Evolutionary conservation across 23 tunicate species (phyloP).

Genomic region (Trididemnum nubilum): DNA sequence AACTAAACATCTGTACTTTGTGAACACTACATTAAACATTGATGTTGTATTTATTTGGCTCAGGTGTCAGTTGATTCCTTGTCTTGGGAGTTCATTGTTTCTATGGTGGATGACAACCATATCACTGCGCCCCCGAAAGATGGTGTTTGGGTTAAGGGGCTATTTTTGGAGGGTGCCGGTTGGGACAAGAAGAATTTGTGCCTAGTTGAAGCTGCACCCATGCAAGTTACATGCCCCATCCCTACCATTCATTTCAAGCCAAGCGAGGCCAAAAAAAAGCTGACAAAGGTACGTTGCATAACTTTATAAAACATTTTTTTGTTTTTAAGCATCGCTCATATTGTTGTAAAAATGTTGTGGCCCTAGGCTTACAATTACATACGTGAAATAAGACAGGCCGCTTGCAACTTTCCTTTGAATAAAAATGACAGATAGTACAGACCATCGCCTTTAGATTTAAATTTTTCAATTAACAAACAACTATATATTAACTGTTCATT

Average conservation of each 20-base stretch:
- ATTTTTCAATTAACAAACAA: too few species aligned
- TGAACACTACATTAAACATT: not conserved
- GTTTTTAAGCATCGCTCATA: too few species aligned
- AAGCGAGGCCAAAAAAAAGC: slow-evolving; percentile 94
- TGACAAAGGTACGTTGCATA: too few species aligned
- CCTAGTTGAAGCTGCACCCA: slow-evolving; percentile 92
- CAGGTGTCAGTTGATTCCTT: slow-evolving; percentile 98
- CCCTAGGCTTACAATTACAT: too few species aligned
- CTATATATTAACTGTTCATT: too few species aligned
- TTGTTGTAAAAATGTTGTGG: too few species aligned
- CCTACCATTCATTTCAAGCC: slow-evolving; percentile 99
- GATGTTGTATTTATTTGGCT: not conserved
- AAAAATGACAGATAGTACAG: too few species aligned
- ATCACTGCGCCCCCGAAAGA: slow-evolving; percentile 92
- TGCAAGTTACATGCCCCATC: slow-evolving; percentile 94
- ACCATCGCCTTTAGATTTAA: too few species aligned
- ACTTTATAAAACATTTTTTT: too few species aligned
- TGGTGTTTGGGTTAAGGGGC: slow-evolving; percentile 98
- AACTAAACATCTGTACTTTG: too few species aligned
- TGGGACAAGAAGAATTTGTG: slow-evolving; percentile 92
- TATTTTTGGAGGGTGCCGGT: slow-evolving; percentile 99
- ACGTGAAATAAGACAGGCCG: too few species aligned
- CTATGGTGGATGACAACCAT: slow-evolving; percentile 93
- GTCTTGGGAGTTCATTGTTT: slow-evolving; percentile 97
- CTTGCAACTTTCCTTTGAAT: too few species aligned